These are phyloP conservation scores for Peromyscus eremicus DNA, from an alignment of 2,797 vertebrate genomes.

Conservation along the genomic window DNA sequence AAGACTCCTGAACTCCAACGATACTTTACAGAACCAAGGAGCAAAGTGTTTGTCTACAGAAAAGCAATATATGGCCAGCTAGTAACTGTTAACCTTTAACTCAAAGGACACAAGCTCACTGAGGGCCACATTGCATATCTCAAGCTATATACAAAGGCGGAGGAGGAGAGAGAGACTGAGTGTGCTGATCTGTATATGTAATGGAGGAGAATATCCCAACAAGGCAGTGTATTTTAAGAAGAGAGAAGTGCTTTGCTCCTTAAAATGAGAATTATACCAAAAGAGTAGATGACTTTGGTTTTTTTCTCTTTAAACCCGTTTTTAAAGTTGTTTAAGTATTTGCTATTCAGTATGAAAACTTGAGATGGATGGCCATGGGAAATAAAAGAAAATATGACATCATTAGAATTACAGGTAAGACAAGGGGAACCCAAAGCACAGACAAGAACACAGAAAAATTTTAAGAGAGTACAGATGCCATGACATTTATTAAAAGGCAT, in stretches of 20 bases:
- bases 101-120: conserved; percentile 8
- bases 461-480: conserved; percentile 89
- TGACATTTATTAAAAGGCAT: conserved; percentile 93
- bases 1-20: conserved; percentile 23
- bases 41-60: conserved; percentile 14
- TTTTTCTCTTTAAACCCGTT: neutral
- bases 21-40: conserved; percentile 4
- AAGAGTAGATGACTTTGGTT: neutral
- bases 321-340: conserved; percentile 37
- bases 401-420: conserved; percentile 82
- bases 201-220: accelerated
- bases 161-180: neutral
- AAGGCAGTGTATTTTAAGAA: neutral
- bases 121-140: neutral
- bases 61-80: conserved; percentile 9
- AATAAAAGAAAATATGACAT: conserved; percentile 70
- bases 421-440: conserved; percentile 84
- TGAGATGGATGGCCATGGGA: conserved; percentile 75
- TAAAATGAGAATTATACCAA: conserved; percentile 44
- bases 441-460: conserved; percentile 90
- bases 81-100: conserved; percentile 39
- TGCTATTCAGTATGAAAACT: conserved; percentile 47
- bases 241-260: conserved; percentile 19
- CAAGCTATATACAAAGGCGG: neutral
- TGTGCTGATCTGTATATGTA: too few relatives aligned